phyloP scores from a whole-genome alignment of 2,888 invertebrate genomes.

The Thymelicus lineola region DNA sequence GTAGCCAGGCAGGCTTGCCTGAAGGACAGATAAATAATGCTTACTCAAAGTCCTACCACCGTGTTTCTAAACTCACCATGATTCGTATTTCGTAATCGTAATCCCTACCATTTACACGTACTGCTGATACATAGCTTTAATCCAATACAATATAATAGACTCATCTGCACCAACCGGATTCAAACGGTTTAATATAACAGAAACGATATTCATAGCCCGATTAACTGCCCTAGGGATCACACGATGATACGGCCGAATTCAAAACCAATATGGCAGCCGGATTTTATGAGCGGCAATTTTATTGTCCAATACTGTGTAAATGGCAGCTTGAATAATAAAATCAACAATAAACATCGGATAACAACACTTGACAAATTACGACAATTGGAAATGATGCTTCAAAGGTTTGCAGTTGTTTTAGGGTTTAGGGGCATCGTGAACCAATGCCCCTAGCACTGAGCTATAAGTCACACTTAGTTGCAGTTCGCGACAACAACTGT shows the following conservation, averaged over 20 bases:
- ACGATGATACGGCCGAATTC: conserved; percentile 37
- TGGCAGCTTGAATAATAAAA: conserved; percentile 61
- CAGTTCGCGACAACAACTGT: no score
- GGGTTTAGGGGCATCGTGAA: background rate
- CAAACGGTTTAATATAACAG: conserved; percentile 19
- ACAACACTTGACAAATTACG: conserved; percentile 61
- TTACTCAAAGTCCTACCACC: no score
- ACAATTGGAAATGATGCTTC: conserved; percentile 52
- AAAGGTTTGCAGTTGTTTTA: conserved; percentile 32
- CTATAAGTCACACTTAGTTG: no score
- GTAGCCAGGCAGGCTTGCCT: no score
- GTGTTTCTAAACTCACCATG: no score
- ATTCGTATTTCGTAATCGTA: no score
- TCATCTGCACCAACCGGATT: conserved; percentile 12
- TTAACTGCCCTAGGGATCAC: conserved; percentile 42
- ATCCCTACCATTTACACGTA: background rate
- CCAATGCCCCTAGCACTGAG: background rate
- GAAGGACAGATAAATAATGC: no score
- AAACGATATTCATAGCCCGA: conserved; percentile 23
- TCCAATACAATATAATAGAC: conserved; percentile 4
- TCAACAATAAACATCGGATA: conserved; percentile 62
- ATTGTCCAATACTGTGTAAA: conserved; percentile 57
- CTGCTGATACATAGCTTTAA: background rate
- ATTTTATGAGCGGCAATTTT: conserved; percentile 59
- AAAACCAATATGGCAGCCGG: conserved; percentile 48